Evolutionary conservation across 2,797 vertebrate species (phyloP).

Genomic region (Bradypodion ventrale): DNA sequence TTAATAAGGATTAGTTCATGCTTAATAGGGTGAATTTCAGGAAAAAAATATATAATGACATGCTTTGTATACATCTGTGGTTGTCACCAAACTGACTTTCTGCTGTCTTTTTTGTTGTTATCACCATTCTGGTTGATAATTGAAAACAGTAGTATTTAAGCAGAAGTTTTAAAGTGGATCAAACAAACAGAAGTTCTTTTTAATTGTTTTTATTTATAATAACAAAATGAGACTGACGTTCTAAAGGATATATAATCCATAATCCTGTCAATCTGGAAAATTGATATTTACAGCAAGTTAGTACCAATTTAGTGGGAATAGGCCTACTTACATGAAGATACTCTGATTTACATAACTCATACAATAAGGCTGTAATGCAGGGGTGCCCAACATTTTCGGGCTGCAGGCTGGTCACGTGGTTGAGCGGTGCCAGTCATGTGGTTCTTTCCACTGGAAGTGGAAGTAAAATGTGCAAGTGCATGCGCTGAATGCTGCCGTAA

Average conservation of each 20-base stretch:
- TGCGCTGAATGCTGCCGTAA: no score
- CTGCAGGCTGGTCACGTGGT: no score
- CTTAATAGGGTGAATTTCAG: not conserved
- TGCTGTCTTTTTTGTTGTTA: not conserved
- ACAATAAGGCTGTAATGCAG: not conserved
- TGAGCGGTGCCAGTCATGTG: no score
- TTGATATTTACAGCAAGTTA: not conserved
- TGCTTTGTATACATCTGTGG: not conserved
- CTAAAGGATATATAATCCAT: not conserved
- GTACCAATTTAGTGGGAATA: not conserved
- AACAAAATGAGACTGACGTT: not conserved
- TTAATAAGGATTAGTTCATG: fast-evolving
- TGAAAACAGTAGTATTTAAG: not conserved
- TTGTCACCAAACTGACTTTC: not conserved
- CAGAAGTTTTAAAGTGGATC: not conserved
- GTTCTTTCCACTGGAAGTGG: no score
- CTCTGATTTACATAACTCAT: not conserved
- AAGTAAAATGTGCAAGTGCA: no score
- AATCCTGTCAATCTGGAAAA: not conserved
- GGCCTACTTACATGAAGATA: not conserved
- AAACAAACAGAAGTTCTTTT: no score
- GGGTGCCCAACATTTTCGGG: no score
- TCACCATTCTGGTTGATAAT: not conserved
- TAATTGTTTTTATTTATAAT: no score
- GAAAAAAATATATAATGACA: not conserved